A percentile compares a stretch with the other conserved stretches of the same genome.
Conservation (phyloP, 2,113 vertebrate species). For the Pseudopodoces humilis region DNA sequence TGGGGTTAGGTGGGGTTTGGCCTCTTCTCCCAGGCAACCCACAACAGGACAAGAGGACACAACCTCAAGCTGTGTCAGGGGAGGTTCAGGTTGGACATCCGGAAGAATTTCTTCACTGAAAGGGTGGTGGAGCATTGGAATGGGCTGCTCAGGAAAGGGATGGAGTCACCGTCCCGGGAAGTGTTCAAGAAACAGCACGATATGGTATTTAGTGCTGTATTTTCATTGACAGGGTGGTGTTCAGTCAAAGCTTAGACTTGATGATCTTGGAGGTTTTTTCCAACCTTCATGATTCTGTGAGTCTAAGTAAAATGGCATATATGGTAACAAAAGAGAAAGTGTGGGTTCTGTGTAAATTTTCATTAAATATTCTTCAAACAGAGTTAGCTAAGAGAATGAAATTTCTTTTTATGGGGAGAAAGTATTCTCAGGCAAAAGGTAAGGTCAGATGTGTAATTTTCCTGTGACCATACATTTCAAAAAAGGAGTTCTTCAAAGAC, state of each 20-base stretch:
- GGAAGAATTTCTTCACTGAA: background rate
- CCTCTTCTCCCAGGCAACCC: background rate
- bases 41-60: background rate
- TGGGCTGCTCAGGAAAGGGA: background rate
- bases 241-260: background rate
- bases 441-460: background rate
- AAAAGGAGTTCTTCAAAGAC: background rate
- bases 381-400: background rate
- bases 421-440: background rate
- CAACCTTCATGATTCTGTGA: background rate
- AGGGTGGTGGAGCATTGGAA: background rate
- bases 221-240: background rate
- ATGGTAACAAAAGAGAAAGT: background rate
- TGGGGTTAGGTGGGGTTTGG: fast-evolving
- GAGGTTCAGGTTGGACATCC: background rate
- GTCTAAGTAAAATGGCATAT: background rate
- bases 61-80: background rate
- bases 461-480: background rate
- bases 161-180: background rate
- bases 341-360: background rate
- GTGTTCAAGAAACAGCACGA: fast-evolving
- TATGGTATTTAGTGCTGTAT: background rate
- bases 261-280: background rate
- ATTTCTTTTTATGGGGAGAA: background rate
- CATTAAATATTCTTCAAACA: background rate